Evolutionary conservation across 2,113 vertebrate genomes (phyloP).

Genomic region (Lepisosteus osseus): DNA sequence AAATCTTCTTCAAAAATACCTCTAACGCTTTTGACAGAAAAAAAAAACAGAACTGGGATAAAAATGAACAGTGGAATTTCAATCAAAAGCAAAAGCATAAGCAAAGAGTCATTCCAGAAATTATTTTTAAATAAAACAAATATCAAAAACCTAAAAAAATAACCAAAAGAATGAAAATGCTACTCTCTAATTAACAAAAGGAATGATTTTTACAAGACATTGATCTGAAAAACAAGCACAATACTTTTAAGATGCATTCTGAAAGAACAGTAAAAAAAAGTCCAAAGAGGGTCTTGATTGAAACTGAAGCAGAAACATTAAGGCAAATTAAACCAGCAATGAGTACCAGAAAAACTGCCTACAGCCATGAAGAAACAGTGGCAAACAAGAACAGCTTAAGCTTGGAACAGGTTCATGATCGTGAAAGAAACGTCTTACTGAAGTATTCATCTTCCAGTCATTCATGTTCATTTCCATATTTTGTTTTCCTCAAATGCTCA

Average conservation of each 20-base stretch:
- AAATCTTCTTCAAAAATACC: no score
- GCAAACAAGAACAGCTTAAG: no score
- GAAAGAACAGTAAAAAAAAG: neutral
- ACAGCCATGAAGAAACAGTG: neutral
- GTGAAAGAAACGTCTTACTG: no score
- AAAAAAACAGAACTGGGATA: no score
- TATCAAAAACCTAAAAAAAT: neutral
- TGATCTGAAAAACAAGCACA: conserved; percentile 7
- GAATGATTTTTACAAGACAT: neutral
- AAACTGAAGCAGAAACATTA: conserved; percentile 16
- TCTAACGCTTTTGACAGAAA: no score
- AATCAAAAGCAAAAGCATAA: neutral
- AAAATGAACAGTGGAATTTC: neutral
- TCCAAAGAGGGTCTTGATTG: neutral
- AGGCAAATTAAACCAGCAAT: conserved; percentile 6
- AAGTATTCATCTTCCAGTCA: no score
- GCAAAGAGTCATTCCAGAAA: neutral
- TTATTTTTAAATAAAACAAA: neutral
- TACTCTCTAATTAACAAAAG: neutral
- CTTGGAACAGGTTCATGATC: no score
- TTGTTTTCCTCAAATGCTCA: no score
- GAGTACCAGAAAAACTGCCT: neutral
- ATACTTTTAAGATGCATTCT: conserved; percentile 4
- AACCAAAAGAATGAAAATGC: neutral
- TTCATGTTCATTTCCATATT: no score